phyloP scores from a whole-genome alignment of 2,113 vertebrate genomes.

The Gasterosteus nipponicus region DNA sequence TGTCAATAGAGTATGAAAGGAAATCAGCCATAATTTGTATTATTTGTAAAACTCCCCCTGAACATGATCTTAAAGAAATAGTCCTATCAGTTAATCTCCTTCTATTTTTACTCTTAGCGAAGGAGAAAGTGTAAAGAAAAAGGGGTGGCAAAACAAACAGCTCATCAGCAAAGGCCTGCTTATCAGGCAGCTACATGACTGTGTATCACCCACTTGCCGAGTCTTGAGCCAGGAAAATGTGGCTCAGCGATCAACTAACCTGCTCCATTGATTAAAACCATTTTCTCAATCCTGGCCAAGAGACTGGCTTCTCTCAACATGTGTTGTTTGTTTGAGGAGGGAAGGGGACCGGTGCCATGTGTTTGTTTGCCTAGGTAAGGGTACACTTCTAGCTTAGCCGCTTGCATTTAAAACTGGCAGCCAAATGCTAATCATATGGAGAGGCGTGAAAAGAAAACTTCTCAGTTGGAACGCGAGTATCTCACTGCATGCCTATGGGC shows the following conservation, averaged over 20 bases:
- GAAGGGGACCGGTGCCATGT: slow-evolving; percentile 44
- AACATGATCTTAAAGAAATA: neutral
- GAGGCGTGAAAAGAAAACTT: slow-evolving; percentile 50
- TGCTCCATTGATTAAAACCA: slow-evolving; percentile 65
- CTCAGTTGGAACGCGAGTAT: slow-evolving; percentile 54
- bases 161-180: slow-evolving; percentile 54
- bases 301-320: slow-evolving; percentile 42
- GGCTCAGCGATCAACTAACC: slow-evolving; percentile 57
- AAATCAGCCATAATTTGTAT: neutral
- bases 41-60: neutral
- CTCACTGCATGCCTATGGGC: slow-evolving; percentile 53
- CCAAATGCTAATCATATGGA: slow-evolving; percentile 62
- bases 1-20: neutral
- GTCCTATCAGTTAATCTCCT: neutral
- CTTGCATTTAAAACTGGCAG: slow-evolving; percentile 67
- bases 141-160: slow-evolving; percentile 38
- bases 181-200: slow-evolving; percentile 51
- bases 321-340: slow-evolving; percentile 64
- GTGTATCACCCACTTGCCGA: slow-evolving; percentile 47
- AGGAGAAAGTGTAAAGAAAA: slow-evolving; percentile 26
- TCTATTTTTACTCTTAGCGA: neutral
- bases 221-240: slow-evolving; percentile 51
- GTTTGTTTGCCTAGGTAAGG: slow-evolving; percentile 62
- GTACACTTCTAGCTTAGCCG: slow-evolving; percentile 66
- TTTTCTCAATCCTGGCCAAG: slow-evolving; percentile 57